Conservation (phyloP, 2,797 vertebrate genomes). For the Numenius phaeopus region DNA sequence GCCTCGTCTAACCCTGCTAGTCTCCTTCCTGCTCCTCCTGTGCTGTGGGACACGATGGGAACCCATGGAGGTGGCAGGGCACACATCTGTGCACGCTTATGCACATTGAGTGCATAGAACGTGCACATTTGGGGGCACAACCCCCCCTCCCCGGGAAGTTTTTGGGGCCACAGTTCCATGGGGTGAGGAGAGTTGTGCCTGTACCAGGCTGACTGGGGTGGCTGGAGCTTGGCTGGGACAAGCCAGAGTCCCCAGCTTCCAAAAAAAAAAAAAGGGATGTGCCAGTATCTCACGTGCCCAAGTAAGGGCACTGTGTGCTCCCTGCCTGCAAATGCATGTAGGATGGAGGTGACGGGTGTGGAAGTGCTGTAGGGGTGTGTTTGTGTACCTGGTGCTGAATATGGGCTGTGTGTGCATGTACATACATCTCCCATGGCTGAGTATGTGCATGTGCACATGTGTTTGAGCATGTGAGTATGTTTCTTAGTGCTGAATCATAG, state of each 20-base stretch:
- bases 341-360: accelerated
- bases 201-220: neutral
- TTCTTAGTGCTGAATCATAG: neutral
- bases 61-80: neutral
- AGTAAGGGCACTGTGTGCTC: neutral
- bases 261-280: accelerated
- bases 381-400: neutral
- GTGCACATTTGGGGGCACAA: accelerated
- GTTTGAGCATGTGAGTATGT: accelerated
- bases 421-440: neutral
- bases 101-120: accelerated
- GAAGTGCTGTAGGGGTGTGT: accelerated
- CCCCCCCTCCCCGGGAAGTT: neutral
- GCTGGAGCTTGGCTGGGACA: neutral
- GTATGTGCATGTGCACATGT: accelerated
- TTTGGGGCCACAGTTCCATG: neutral
- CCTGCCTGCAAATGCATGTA: accelerated
- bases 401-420: neutral
- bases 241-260: neutral
- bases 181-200: neutral
- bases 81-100: neutral
- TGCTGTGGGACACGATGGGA: accelerated
- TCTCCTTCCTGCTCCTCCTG: neutral
- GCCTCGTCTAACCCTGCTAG: accelerated
- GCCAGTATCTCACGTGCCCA: accelerated